Base-by-base conservation (phyloP, 2,888 invertebrate genomes). In the Patella depressa region DNA sequence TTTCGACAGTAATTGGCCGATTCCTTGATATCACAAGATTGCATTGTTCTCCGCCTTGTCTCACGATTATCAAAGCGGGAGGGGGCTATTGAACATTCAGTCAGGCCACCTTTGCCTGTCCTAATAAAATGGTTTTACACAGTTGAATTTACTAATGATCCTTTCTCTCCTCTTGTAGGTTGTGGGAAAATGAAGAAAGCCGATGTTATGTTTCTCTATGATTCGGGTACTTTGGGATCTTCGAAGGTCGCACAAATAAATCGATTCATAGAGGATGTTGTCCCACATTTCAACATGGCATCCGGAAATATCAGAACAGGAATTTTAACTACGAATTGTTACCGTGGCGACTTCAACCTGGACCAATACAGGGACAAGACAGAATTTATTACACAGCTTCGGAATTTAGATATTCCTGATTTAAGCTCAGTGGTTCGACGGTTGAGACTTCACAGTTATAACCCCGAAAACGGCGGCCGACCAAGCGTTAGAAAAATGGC, bases 231-330 rank as follows among this genome's bases (percentile, higher is more conserved):
- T 65, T 24, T 86, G 74, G 85, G 86, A 15, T 17, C 74, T 2
- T 34, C 53, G 5, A 77, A 85, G 17, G 79, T 83, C 9, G 59
- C 34, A 1, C 72, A 65, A 11, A 79, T 87, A 5, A 79, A 81
- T 57, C 74, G 78, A 12, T 89, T 88, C 78, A 83, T 89, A 9
- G 77, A 80, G 9, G 77, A 82, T 19, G 72, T 88, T 9, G 77
- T 85, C 11, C 73, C 82, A 12, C 80, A 85, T 59, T 86, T 88
- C 77, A 84, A 84, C 73, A 83, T 86, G 75, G 82, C 81, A 14
- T 71, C 81, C 9, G 85, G 84, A 17, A 83, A 82, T 73, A 84
- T 87, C 9, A 78, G 86, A n/a, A 85, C 86, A 14, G 88, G 88
- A 0, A 74, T 88, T 24, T 79, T 86, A 55, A 84, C 88, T 9